Evolutionary conservation across 2,797 vertebrate species (phyloP).

Genomic region (Ceryle rudis): DNA sequence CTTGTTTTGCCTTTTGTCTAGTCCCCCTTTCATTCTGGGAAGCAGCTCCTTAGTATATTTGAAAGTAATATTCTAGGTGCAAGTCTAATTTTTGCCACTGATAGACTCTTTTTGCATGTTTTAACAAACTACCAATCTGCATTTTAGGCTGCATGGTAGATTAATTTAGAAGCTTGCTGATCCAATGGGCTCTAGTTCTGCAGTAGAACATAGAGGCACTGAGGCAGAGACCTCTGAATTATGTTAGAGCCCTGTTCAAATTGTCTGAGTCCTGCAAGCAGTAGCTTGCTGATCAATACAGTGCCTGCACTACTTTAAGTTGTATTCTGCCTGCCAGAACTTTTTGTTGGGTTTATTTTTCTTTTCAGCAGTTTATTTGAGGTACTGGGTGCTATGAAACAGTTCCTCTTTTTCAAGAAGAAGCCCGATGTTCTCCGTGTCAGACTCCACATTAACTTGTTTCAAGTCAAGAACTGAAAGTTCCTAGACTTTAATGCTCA

Average conservation of each 20-base stretch:
- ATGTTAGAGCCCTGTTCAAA: rapidly evolving
- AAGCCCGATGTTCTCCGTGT: neutral
- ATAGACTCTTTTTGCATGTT: neutral
- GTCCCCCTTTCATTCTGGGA: neutral
- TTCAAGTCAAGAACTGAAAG: neutral
- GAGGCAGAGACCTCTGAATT: neutral
- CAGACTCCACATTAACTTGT: neutral
- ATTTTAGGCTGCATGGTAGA: neutral
- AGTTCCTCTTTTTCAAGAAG: neutral
- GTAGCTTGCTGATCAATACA: neutral
- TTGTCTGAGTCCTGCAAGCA: neutral
- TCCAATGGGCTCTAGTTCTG: neutral
- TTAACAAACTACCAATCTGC: neutral
- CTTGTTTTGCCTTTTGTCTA: neutral
- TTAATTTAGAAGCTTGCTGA: neutral
- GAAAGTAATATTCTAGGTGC: neutral
- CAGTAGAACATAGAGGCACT: neutral
- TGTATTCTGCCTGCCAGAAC: neutral
- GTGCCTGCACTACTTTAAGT: neutral
- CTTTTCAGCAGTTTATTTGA: neutral
- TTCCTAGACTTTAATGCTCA: neutral
- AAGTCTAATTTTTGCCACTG: neutral
- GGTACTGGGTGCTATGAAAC: neutral
- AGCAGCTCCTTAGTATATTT: neutral
- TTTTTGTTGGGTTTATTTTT: neutral